phyloP scores from a whole-genome alignment of 2,113 vertebrate genomes.

The Rhabdomys dilectus region DNA sequence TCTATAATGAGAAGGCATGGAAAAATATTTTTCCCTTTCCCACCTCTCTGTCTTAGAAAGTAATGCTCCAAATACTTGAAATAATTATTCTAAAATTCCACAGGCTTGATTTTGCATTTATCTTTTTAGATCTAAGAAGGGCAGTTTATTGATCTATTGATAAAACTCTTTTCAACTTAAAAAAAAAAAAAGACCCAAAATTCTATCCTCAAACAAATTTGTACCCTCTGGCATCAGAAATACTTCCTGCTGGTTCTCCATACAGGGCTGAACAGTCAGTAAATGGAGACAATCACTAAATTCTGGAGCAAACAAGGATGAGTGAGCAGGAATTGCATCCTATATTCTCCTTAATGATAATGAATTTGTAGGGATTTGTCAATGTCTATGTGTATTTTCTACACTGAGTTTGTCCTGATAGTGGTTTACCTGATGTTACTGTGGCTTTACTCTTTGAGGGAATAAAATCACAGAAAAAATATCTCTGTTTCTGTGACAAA shows the following conservation, averaged over 20 bases:
- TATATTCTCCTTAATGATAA: slow-evolving; percentile 4
- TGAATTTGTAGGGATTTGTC: slow-evolving; percentile 37
- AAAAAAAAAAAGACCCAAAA: neutral
- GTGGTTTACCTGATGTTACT: neutral
- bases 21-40: neutral
- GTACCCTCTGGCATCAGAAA: slow-evolving; percentile 10
- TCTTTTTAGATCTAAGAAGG: neutral
- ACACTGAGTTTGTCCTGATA: neutral
- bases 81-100: neutral
- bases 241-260: neutral
- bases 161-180: neutral
- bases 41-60: neutral
- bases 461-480: neutral
- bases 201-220: neutral
- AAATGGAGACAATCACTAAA: slow-evolving; percentile 1
- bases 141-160: neutral
- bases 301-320: slow-evolving; percentile 31
- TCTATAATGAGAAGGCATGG: neutral
- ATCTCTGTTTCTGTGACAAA: neutral
- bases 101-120: neutral
- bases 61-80: neutral
- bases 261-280: neutral
- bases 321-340: neutral
- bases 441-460: neutral
- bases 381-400: neutral